These are phyloP conservation scores for Zosterops lateralis DNA, from an alignment of 2,113 vertebrate species.

Conservation along the genomic window DNA sequence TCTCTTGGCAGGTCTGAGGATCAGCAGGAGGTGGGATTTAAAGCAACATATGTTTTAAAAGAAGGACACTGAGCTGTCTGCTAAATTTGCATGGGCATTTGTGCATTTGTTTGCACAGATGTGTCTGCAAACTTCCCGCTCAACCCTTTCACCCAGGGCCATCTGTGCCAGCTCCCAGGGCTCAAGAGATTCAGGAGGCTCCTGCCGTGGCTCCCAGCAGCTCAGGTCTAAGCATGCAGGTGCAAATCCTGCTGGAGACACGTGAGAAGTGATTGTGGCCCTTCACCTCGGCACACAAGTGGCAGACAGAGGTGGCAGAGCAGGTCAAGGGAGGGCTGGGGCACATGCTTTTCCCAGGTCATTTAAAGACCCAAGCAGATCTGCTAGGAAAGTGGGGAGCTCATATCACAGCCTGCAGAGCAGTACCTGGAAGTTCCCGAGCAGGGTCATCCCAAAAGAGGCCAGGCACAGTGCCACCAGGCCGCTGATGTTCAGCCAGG, in stretches of 20 bases:
- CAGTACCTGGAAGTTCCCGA: constrained; percentile 93
- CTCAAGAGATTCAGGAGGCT: neutral
- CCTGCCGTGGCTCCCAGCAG: neutral
- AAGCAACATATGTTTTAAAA: neutral
- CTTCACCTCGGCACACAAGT: neutral
- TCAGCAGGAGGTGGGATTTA: neutral
- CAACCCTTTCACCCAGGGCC: neutral
- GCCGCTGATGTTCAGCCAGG: constrained; percentile 83
- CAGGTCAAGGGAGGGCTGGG: neutral
- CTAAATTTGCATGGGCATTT: neutral
- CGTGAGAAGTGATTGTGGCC: accelerated
- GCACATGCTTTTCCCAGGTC: neutral
- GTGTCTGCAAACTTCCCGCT: accelerated
- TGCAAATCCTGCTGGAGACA: neutral
- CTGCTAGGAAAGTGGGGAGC: neutral
- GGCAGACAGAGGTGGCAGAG: neutral
- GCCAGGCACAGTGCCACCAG: constrained; percentile 76
- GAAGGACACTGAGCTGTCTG: neutral
- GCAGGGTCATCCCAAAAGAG: constrained; percentile 90
- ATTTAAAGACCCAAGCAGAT: neutral
- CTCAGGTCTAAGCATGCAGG: neutral
- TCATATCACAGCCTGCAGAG: neutral
- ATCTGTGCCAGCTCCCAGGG: neutral
- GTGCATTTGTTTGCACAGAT: neutral
- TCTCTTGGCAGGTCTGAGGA: neutral